Percentiles rank a stretch among this genome's conserved stretches.
Conservation (phyloP, 2,888 invertebrate genomes). For the Sinelater perroti region DNA sequence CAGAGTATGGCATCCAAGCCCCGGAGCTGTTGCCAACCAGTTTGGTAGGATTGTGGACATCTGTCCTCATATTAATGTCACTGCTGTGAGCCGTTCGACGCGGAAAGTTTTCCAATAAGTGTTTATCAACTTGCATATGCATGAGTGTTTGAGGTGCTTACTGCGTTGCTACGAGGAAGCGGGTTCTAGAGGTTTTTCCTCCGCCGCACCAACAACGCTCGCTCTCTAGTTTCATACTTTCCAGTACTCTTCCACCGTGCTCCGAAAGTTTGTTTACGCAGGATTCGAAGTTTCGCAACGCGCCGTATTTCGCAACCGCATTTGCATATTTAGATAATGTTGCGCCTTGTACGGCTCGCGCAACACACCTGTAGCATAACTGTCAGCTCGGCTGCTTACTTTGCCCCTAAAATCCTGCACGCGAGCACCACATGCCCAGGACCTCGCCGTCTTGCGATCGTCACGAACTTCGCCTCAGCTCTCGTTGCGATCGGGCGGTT, state of each 20-base stretch:
- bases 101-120: conserved; percentile 56
- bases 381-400: conserved; percentile 13
- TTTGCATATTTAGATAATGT: conserved; percentile 34
- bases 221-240: conserved; percentile 37
- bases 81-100: conserved; percentile 46
- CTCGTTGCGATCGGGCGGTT: no score
- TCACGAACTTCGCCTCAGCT: not conserved
- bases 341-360: conserved; percentile 10
- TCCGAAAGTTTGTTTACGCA: conserved; percentile 38
- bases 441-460: not conserved
- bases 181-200: conserved; percentile 35
- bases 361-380: conserved; percentile 25
- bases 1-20: conserved; percentile 51
- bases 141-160: conserved; percentile 48
- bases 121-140: conserved; percentile 55
- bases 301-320: conserved; percentile 31
- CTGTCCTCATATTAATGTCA: conserved; percentile 69
- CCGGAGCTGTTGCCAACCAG: conserved; percentile 64
- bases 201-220: conserved; percentile 20
- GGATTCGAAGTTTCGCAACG: conserved; percentile 32
- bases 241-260: conserved; percentile 34
- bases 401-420: conserved; percentile 10
- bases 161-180: conserved; percentile 49
- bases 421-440: not conserved
- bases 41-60: conserved; percentile 70